Evolutionary conservation across 2,888 invertebrate species (phyloP), one percentile per base, ranked within the genome.

Genomic region (Drosophila leonis): DNA sequence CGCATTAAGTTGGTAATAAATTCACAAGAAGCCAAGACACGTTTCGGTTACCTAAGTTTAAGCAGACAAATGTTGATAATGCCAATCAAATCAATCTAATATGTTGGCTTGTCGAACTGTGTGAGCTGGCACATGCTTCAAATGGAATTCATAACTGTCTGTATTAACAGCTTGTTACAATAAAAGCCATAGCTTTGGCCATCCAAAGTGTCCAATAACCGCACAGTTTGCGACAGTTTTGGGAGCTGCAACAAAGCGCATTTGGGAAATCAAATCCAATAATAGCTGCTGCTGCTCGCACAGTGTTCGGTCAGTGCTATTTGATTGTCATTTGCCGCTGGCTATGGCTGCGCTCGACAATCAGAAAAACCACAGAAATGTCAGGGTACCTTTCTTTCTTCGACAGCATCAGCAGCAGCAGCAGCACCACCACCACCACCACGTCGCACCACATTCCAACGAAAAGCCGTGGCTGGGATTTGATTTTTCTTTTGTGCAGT

Each of bases 401-500:
- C 56, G 35, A 33, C 46, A 44, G 44, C 42, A 29, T 29, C 44
- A 55, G 8, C 61, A 24, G 5, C 29, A 27, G 24, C 24, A 24
- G 24, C 24, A n/a, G n/a, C n/a, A n/a, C n/a, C n/a, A 31, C 41
- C 41, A 20, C 8, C 8, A 42, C 7, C 61, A 42, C 18, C 42
- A 27, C 5, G 6, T 48, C 29, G n/a, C 49, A 20, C 27, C 57
- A 46, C 51, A 33, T 24, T 27, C 27, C 35, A 39, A 13, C 46
- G 39, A 18, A 57, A 37, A 59, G 18, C 49, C 55, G 48, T 74
- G 57, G 65, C 44, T 61, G 76, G 66, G 65, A 83, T 85, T 85
- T 82, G 70, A 80, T 85, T 83, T 83, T 85, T 85, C 83, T 80
- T 83, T 83, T 80, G 80, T 85, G 62, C 80, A 75, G 78, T 78